Evolutionary conservation across 2,888 invertebrate species (phyloP), one percentile per base, ranked within the genome.

Genomic region (Mythimna albipuncta): DNA sequence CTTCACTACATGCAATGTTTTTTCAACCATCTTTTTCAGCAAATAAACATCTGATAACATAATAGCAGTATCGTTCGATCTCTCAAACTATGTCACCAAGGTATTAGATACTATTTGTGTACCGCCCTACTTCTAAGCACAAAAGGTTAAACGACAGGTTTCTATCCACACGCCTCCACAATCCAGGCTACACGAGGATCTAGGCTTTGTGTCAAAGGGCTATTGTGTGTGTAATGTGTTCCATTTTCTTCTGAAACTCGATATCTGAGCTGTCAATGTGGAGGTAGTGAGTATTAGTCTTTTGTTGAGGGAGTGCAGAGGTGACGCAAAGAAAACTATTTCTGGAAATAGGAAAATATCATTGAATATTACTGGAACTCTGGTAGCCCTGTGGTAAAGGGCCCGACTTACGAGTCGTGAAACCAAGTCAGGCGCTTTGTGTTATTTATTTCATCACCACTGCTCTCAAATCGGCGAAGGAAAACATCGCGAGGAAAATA

Each of bases 211-310:
- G 44, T 72, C 19, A 63, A 58, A 64, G 38, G 11, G 35, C 68
- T 58, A 78, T 80, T 80, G 80, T 80, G 32, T 73, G 61, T 69
- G 59, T 84, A 73, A 72, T 82, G 75, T 54, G 64, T 85, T 63
- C 70, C 69, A 64, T 71, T 82, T 78, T 78, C 68, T 73, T 63
- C 50, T 69, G 75, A 63, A 77, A 77, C 72, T 59, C 13, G 72
- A 72, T 69, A 69, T 50, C 52, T 21, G 57, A n/a, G 52, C 63
- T 69, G 80, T 73, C 83, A 61, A 72, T 73, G 52, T 7, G 16
- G 38, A 55, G 47, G 35, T 64, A 21, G 35, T 44, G 35, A 54
- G 41, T 55, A 72, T 68, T 13, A 19, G 26, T 77, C 44, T 64
- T 64, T 78, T 82, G 66, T 64, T 11, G 16, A 16, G 2, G 1